Evolutionary conservation across 1,140 invertebrate species (phyloP).

Genomic region (Pogonomyrmex barbatus): DNA sequence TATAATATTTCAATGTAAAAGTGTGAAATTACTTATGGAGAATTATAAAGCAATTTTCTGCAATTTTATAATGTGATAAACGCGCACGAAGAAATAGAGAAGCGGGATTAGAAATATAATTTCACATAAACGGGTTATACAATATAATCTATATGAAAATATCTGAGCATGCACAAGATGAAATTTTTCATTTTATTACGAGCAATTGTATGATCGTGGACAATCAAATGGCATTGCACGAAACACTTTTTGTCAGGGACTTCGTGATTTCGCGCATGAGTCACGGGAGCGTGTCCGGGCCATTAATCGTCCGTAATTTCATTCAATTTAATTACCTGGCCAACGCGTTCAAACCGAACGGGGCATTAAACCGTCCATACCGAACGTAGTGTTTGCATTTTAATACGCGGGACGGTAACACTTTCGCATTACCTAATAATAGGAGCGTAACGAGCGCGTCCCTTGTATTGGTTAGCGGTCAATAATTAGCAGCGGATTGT

Average conservation of each 20-base stretch:
- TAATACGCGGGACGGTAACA: slow-evolving; percentile 76
- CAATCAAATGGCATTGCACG: slow-evolving; percentile 39
- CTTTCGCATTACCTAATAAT: slow-evolving; percentile 80
- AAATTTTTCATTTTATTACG: slow-evolving; percentile 26
- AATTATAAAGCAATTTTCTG: neutral
- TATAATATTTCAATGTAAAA: neutral
- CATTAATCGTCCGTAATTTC: slow-evolving; percentile 83
- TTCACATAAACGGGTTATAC: neutral
- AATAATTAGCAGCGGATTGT: slow-evolving; percentile 69
- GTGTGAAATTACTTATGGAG: neutral
- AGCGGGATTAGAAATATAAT: neutral
- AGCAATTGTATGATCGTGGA: neutral
- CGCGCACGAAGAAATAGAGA: neutral
- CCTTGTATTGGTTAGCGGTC: slow-evolving; percentile 73
- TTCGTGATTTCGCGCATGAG: slow-evolving; percentile 70
- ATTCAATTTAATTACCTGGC: slow-evolving; percentile 82
- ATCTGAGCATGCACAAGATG: neutral
- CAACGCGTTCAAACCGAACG: slow-evolving; percentile 75
- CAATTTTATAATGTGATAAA: neutral
- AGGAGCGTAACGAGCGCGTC: slow-evolving; percentile 75
- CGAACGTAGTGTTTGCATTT: slow-evolving; percentile 79
- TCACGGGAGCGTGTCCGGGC: slow-evolving; percentile 69
- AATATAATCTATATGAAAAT: neutral
- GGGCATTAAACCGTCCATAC: slow-evolving; percentile 78
- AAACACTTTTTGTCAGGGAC: slow-evolving; percentile 67